Percentiles rank a stretch among this genome's conserved stretches.
Evolutionary conservation across 1,140 invertebrate genomes (phyloP).

Genomic region (Heliconius congener): DNA sequence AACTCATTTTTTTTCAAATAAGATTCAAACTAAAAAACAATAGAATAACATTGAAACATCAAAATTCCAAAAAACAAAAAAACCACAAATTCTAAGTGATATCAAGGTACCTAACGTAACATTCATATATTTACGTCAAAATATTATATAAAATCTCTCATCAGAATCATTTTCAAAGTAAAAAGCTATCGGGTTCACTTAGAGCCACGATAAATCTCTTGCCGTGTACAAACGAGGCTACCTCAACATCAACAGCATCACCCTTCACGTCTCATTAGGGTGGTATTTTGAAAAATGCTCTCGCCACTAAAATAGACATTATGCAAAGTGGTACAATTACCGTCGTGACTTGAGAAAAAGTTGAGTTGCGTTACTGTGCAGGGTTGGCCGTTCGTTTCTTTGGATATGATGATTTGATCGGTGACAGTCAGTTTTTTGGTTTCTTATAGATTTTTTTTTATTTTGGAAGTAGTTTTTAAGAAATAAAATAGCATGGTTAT

Average conservation of each 20-base stretch:
- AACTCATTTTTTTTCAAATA: too few relatives aligned
- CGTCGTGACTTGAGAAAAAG: constrained; percentile 63
- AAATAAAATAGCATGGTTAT: too few relatives aligned
- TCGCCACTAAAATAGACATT: constrained; percentile 78
- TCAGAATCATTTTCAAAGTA: constrained; percentile 40
- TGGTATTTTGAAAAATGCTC: constrained; percentile 66
- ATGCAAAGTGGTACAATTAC: constrained; percentile 77
- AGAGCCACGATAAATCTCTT: constrained; percentile 62
- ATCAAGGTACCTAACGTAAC: background rate
- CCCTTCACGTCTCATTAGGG: constrained; percentile 75
- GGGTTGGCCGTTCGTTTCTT: background rate
- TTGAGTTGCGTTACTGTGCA: constrained; percentile 34
- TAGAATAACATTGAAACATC: too few relatives aligned
- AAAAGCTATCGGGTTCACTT: constrained; percentile 67
- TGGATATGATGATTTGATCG: background rate
- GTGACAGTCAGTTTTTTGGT: too few relatives aligned
- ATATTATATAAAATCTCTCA: constrained; percentile 44
- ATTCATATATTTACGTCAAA: constrained; percentile 11
- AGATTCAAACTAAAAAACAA: too few relatives aligned
- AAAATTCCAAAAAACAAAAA: too few relatives aligned
- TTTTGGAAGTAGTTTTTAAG: too few relatives aligned
- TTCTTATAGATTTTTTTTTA: too few relatives aligned
- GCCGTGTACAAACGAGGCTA: constrained; percentile 47
- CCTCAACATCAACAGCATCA: constrained; percentile 62
- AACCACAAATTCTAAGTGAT: background rate